A percentile compares a stretch with the other conserved stretches of the same genome.
phyloP scores from a whole-genome alignment of 2,797 vertebrate species.

The Poeciliopsis turneri region DNA sequence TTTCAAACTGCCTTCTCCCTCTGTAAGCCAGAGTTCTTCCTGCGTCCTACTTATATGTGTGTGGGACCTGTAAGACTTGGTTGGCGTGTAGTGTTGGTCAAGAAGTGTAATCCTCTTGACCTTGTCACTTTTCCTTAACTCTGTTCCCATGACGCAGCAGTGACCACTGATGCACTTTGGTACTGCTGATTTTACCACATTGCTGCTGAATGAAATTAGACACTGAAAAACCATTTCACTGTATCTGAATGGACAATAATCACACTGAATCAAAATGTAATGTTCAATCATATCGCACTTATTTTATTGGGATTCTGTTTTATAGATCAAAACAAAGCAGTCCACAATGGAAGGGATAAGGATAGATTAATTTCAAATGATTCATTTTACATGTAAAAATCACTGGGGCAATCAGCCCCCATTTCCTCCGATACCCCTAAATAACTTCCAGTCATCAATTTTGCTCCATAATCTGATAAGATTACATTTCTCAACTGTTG shows the following conservation, averaged over 20 bases:
- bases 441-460: background rate
- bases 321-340: background rate
- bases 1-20: conserved; percentile 17
- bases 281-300: background rate
- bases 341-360: background rate
- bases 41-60: conserved; percentile 12
- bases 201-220: background rate
- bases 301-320: background rate
- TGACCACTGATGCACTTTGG: background rate
- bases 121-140: conserved; percentile 57
- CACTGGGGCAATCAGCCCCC: background rate
- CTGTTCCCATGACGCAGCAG: conserved; percentile 40
- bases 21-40: conserved; percentile 11
- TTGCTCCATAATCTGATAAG: background rate
- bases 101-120: conserved; percentile 59
- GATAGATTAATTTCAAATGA: background rate
- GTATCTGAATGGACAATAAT: background rate
- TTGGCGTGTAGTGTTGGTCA: conserved; percentile 18
- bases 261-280: background rate
- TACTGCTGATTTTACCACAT: conserved; percentile 2
- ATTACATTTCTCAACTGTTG: background rate
- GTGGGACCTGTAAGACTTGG: background rate
- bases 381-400: background rate
- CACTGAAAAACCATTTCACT: background rate
- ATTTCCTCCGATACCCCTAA: background rate